These are phyloP conservation scores for Zaprionus bogoriensis DNA, from an alignment of 2,888 invertebrate genomes.

Conservation along the genomic window DNA sequence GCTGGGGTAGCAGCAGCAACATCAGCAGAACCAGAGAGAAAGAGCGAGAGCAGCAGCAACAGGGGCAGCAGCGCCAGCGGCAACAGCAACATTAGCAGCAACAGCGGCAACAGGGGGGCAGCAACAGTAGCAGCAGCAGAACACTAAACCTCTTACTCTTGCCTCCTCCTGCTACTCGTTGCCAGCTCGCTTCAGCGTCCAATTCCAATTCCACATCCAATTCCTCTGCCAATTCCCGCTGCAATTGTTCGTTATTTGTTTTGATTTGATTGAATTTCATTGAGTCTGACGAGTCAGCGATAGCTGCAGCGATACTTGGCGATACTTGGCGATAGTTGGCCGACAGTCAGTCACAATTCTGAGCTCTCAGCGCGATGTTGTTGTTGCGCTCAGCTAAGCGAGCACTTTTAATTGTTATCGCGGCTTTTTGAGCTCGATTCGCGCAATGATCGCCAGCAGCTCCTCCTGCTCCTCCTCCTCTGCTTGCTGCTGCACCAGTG, in stretches of 20 bases:
- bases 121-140: not conserved
- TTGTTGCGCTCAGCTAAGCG: slow-evolving; percentile 51
- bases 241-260: slow-evolving; percentile 54
- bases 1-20: not conserved
- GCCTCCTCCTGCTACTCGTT: too few relatives aligned
- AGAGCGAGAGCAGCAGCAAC: not conserved
- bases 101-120: not conserved
- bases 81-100: slow-evolving; percentile 19
- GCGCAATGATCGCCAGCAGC: slow-evolving; percentile 50
- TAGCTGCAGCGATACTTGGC: slow-evolving; percentile 9
- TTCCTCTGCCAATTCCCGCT: not conserved
- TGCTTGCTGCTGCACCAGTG: too few relatives aligned
- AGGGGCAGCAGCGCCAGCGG: slow-evolving; percentile 29
- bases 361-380: slow-evolving; percentile 65
- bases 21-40: not conserved
- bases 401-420: slow-evolving; percentile 58
- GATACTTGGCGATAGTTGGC: slow-evolving; percentile 26
- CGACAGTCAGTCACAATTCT: slow-evolving; percentile 63
- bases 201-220: slow-evolving; percentile 9
- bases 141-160: too few relatives aligned
- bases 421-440: slow-evolving; percentile 43
- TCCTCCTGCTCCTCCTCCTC: too few relatives aligned
- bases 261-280: slow-evolving; percentile 54
- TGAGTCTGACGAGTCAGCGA: slow-evolving; percentile 14
- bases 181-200: too few relatives aligned